Evolutionary conservation across 2,888 invertebrate genomes (phyloP), one percentile per base, ranked within the genome.

Genomic region (Hybos culiciformis): DNA sequence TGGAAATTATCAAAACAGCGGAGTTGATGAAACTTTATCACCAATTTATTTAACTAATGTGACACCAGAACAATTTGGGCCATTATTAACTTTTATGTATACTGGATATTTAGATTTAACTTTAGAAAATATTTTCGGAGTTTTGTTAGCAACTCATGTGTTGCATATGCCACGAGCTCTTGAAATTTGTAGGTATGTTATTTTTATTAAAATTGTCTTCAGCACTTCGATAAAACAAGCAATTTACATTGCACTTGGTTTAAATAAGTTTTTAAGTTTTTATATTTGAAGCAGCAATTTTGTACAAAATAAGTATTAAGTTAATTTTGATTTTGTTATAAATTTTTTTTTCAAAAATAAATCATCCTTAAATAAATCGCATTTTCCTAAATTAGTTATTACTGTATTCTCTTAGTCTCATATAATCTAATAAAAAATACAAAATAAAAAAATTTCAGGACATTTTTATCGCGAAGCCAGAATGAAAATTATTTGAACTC

Each of bases 101-200:
- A 80, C 81, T 6, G 82, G 82, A 18, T 77, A 74, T 51, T 62
- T 83, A 54, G 79, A 80, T 55, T 67, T 82, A 20, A 80, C 75
- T 50, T 66, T 75, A 48, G 73, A 76, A 45, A 82, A 82, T 62
- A 80, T 82, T 49, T 80, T 81, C 64, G 77, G 75, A 51, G 77
- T 81, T 34, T 63, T 82, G 9, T 60, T 81, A 46, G 81, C 81
- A 5, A 80, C 81, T 9, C 80, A 81, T 60, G 70, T 80, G 39
- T 64, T 83, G 36, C 80, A 81, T 57, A 81, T 82, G 80, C 81
- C 81, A 2, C 68, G 78, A 12, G 80, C 80, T 1, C 57, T 80
- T 38, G 80, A 80, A 52, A 71, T 80, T 50, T 81, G 81, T 60
- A 69, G 66, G 64, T 65, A 45, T 44, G 39, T 45, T 42, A n/a